A percentile compares a stretch with the other conserved stretches of the same genome.
Evolutionary conservation across 2,888 invertebrate species (phyloP).

Genomic region (Trissolcus brochymenae): DNA sequence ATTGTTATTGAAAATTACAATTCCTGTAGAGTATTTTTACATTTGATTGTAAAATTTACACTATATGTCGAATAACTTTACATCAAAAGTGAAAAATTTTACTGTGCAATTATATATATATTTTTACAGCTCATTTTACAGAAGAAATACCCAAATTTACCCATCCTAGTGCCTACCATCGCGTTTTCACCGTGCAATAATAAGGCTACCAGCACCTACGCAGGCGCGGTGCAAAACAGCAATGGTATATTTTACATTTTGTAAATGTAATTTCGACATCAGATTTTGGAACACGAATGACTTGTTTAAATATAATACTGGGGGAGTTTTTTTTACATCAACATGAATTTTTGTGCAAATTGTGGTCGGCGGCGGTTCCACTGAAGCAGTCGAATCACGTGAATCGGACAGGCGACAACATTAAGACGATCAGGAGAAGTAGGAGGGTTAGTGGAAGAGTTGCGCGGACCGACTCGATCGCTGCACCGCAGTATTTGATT

Average conservation of each 20-base stretch:
- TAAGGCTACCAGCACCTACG: constrained; percentile 53
- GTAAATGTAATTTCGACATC: constrained; percentile 13
- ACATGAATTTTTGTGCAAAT: constrained; percentile 16
- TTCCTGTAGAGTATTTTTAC: no score
- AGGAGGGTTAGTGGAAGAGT: constrained; percentile 34
- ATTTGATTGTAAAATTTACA: no score
- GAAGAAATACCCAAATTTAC: no score
- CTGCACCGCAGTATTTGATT: constrained; percentile 74
- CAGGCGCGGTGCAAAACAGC: constrained; percentile 35
- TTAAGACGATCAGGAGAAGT: constrained; percentile 53
- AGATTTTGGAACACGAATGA: constrained; percentile 10
- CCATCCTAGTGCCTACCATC: neutral
- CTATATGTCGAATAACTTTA: no score
- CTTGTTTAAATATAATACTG: neutral
- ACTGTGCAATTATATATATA: no score
- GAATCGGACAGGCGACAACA: constrained; percentile 58
- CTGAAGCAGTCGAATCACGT: constrained; percentile 61
- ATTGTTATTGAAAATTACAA: no score
- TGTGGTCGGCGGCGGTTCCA: constrained; percentile 39
- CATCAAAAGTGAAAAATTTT: no score
- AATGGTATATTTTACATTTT: neutral
- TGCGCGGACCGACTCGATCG: constrained; percentile 27
- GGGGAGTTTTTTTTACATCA: constrained; percentile 4
- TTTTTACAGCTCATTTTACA: no score
- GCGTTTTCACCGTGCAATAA: constrained; percentile 42